These are phyloP conservation scores for Drosophila anomalata DNA, from an alignment of 2,888 invertebrate species.

Conservation along the genomic window DNA sequence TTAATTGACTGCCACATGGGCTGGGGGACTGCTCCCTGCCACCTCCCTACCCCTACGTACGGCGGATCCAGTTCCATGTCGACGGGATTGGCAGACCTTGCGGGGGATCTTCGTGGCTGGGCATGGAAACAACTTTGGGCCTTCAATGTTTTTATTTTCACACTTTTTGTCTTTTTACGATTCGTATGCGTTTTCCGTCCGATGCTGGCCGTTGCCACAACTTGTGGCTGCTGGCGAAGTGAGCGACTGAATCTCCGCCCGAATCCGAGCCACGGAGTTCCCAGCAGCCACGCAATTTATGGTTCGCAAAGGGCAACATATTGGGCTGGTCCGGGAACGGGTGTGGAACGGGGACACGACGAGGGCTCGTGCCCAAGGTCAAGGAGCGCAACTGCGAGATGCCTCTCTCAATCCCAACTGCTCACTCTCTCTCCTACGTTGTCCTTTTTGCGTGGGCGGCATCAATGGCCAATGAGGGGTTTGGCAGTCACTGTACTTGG, in stretches of 20 bases:
- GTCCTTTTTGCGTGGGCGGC: conserved; percentile 42
- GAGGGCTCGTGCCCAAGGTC: conserved; percentile 67
- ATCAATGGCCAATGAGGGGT: conserved; percentile 9
- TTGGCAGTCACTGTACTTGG: conserved; percentile 8
- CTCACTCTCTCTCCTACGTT: background rate
- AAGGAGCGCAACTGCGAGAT: conserved; percentile 62
- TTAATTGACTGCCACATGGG: conserved; percentile 32
- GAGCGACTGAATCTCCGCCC: conserved; percentile 42
- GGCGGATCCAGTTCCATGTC: conserved; percentile 28
- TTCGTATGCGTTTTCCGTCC: conserved; percentile 10
- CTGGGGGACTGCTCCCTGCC: background rate
- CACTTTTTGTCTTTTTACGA: conserved; percentile 11
- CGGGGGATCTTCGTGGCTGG: conserved; percentile 55
- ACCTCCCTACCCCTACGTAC: conserved; percentile 7
- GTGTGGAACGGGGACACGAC: background rate
- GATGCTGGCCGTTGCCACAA: conserved; percentile 50
- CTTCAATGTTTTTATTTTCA: conserved; percentile 9
- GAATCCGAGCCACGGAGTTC: conserved; percentile 29
- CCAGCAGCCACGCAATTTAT: conserved; percentile 2
- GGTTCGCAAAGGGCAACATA: conserved; percentile 45
- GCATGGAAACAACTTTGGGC: conserved; percentile 32
- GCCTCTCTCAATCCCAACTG: conserved; percentile 14
- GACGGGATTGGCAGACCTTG: conserved; percentile 33
- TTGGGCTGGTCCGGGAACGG: conserved; percentile 7
- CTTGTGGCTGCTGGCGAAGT: conserved; percentile 67